Conservation (phyloP, 1,140 invertebrate species). For the Brachionus paranguensis region DNA sequence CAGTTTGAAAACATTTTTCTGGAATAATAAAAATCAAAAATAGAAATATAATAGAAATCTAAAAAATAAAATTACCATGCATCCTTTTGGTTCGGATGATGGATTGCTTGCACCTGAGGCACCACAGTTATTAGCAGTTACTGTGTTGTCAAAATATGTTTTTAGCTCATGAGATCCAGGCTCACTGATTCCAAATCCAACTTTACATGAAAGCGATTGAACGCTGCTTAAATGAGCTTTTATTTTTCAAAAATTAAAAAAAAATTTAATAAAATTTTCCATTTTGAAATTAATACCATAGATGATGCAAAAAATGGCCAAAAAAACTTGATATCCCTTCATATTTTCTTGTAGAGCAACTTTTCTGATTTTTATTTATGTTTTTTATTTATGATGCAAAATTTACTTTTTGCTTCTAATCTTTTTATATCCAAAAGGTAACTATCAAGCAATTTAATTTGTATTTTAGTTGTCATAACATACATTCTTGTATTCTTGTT, state of each 20-base stretch:
- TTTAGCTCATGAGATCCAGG: not conserved
- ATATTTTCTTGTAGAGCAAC: no score
- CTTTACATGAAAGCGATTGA: not conserved
- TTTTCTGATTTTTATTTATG: no score
- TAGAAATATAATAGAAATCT: no score
- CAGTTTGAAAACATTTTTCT: not conserved
- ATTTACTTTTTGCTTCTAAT: no score
- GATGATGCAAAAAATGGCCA: no score
- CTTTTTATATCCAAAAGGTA: no score
- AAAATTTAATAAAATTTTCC: not conserved
- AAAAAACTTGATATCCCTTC: no score
- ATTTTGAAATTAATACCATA: not conserved
- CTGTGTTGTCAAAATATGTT: not conserved
- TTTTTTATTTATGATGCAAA: no score
- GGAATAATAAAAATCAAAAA: no score
- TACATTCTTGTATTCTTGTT: no score
- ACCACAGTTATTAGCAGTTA: not conserved
- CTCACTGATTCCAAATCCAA: not conserved
- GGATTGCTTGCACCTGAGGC: not conserved
- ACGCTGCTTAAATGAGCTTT: not conserved
- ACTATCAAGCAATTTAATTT: no score
- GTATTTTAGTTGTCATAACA: no score
- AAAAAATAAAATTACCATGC: not conserved
- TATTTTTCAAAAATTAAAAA: not conserved
- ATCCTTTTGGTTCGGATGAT: not conserved